Evolutionary conservation across 2,113 vertebrate species (phyloP).

Genomic region (Megaceryle torquata): DNA sequence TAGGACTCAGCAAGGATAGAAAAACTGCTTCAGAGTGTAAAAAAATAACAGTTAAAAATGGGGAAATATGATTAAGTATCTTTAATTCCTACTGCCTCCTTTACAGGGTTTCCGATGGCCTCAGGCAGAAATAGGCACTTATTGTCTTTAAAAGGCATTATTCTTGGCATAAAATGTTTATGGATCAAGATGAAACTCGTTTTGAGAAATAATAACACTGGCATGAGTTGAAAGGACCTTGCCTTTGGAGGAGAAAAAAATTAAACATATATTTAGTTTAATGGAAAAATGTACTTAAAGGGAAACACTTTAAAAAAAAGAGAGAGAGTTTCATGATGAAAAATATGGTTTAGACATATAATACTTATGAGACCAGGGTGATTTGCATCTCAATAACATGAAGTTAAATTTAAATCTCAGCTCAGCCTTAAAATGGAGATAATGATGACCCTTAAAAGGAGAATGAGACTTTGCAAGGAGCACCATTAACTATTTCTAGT

Average conservation of each 20-base stretch:
- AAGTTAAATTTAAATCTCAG: constrained; percentile 48
- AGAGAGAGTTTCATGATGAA: background rate
- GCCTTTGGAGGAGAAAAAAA: constrained; percentile 64
- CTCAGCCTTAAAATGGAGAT: constrained; percentile 43
- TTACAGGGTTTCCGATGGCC: constrained; percentile 65
- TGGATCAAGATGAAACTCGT: constrained; percentile 78
- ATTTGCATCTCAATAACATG: constrained; percentile 42
- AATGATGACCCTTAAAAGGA: constrained; percentile 42
- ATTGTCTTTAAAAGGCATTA: constrained; percentile 77
- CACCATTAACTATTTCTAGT: constrained; percentile 38
- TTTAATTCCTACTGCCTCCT: constrained; percentile 77
- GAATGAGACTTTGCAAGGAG: background rate
- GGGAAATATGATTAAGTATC: constrained; percentile 74
- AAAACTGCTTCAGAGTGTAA: constrained; percentile 68
- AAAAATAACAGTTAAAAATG: constrained; percentile 73
- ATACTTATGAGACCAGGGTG: constrained; percentile 5
- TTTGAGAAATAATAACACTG: constrained; percentile 73
- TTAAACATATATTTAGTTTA: constrained; percentile 67
- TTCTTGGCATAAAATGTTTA: constrained; percentile 79
- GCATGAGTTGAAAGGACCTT: constrained; percentile 70
- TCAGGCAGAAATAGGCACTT: constrained; percentile 74
- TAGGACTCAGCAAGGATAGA: constrained; percentile 60
- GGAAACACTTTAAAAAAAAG: background rate
- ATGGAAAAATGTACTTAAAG: constrained; percentile 51
- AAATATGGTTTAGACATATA: constrained; percentile 45